Conservation (phyloP, 1,140 invertebrate genomes). For the Nephila pilipes region DNA sequence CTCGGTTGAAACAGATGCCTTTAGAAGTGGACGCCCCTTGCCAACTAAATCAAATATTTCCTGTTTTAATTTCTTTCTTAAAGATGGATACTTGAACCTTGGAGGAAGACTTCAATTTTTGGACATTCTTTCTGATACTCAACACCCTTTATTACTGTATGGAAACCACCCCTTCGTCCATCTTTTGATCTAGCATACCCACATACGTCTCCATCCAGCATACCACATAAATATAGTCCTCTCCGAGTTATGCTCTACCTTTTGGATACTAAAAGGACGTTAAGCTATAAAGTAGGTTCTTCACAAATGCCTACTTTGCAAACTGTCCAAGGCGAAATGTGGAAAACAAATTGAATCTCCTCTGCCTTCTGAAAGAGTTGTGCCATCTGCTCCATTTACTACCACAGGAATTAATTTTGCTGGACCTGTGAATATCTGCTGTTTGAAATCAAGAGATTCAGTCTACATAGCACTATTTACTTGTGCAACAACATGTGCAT, state of each 20-base stretch:
- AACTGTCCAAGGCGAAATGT: no score
- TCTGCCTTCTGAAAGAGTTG: background rate
- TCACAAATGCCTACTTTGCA: no score
- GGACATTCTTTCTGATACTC: background rate
- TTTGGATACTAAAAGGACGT: no score
- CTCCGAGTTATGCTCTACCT: no score
- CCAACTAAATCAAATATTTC: constrained; percentile 39
- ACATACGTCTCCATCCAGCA: background rate
- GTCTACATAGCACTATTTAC: no score
- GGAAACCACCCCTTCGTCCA: background rate
- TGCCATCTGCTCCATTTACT: constrained; percentile 14
- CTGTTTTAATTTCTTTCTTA: constrained; percentile 17
- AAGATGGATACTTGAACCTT: no score
- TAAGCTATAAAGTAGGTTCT: no score
- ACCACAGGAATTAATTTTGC: constrained; percentile 45
- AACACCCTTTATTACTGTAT: constrained; percentile 47
- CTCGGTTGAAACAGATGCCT: background rate
- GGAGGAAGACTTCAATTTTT: no score
- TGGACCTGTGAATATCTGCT: background rate
- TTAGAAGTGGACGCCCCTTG: background rate
- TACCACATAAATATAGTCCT: no score
- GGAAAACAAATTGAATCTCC: no score
- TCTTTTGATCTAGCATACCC: constrained; percentile 23
- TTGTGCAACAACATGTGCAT: no score
- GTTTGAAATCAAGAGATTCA: background rate